Percentiles rank a stretch among this genome's conserved stretches.
Conservation (phyloP, 2,888 invertebrate genomes). For the Syritta pipiens region DNA sequence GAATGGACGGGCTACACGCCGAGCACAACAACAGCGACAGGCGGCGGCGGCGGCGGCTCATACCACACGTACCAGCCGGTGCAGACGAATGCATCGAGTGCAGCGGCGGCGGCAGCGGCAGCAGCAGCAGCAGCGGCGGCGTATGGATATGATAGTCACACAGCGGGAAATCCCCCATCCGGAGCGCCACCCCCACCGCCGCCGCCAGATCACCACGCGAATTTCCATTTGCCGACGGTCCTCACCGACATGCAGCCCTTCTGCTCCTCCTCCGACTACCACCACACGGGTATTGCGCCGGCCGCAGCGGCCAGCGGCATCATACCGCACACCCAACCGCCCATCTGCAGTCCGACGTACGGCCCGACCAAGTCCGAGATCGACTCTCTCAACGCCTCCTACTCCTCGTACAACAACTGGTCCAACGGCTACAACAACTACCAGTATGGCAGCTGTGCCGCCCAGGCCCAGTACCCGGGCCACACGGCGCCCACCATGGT, state of each 20-base stretch:
- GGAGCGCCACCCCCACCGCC: conserved; percentile 70
- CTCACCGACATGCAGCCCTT: conserved; percentile 82
- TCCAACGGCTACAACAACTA: conserved; percentile 86
- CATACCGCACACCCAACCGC: conserved; percentile 72
- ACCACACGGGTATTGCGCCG: conserved; percentile 74
- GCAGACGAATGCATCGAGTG: conserved; percentile 64
- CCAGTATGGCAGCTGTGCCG: conserved; percentile 82
- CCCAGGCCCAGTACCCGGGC: conserved; percentile 74
- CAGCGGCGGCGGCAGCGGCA: conserved; percentile 54
- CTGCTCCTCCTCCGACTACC: conserved; percentile 79
- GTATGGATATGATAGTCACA: conserved; percentile 65
- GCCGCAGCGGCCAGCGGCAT: conserved; percentile 72
- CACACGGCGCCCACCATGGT: conserved; percentile 84
- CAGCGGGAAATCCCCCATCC: conserved; percentile 56
- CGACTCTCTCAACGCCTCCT: conserved; percentile 75
- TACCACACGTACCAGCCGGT: conserved; percentile 58
- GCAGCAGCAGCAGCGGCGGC: conserved; percentile 37
- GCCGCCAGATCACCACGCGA: conserved; percentile 78
- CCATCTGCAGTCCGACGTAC: conserved; percentile 74
- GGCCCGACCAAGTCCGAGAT: conserved; percentile 75
- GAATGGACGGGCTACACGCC: conserved; percentile 83
- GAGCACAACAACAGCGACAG: conserved; percentile 76
- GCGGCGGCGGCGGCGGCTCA: conserved; percentile 42
- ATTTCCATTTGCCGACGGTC: conserved; percentile 82
- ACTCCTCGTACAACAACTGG: conserved; percentile 78